Conservation (phyloP, 2,113 vertebrate species). For the Grammomys surdaster region DNA sequence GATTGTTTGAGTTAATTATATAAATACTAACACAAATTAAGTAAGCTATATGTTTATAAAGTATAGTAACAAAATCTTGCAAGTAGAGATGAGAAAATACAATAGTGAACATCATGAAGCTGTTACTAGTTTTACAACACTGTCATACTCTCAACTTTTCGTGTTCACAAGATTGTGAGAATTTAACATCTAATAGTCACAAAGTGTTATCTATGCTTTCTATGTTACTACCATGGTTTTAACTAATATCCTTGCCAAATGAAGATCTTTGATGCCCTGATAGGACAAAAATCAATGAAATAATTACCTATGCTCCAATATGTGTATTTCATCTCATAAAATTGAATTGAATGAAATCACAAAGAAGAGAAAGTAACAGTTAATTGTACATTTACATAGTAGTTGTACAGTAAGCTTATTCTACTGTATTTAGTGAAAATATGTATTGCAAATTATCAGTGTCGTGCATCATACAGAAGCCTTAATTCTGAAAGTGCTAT, state of each 20-base stretch:
- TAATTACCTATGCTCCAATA: neutral
- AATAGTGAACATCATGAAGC: neutral
- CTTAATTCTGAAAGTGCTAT: neutral
- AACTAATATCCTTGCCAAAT: neutral
- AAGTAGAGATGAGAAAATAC: neutral
- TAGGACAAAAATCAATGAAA: neutral
- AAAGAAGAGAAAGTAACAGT: neutral
- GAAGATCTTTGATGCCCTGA: neutral
- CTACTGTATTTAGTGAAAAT: neutral
- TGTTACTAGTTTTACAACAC: neutral
- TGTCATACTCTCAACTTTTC: neutral
- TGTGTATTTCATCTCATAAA: neutral
- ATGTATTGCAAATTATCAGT: neutral
- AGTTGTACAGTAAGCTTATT: neutral
- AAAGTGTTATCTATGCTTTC: neutral
- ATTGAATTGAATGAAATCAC: neutral
- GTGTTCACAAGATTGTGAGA: neutral
- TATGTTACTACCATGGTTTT: neutral
- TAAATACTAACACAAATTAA: neutral
- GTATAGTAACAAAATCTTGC: neutral
- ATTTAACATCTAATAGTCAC: neutral
- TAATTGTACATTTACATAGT: neutral
- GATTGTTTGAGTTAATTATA: neutral
- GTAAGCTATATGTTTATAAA: neutral
- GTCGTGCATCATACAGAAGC: neutral